Evolutionary conservation across 2,888 invertebrate genomes (phyloP).

Genomic region (Cerceris rybyensis): DNA sequence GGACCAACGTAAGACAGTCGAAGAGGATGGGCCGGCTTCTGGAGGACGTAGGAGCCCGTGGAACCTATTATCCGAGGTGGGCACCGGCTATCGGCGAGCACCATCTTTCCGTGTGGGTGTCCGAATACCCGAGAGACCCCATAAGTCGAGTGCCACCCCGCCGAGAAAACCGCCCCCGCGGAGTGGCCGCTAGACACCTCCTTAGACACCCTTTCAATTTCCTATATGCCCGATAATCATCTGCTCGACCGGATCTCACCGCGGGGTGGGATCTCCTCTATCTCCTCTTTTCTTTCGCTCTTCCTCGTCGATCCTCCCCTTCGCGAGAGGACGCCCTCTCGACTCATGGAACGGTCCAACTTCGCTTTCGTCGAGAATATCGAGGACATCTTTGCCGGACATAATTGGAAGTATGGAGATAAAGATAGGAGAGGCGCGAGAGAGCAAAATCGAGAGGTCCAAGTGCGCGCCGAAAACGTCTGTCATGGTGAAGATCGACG

Average conservation of each 20-base stretch:
- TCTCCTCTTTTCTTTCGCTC: constrained; percentile 21
- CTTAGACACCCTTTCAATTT: constrained; percentile 81
- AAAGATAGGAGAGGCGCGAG: constrained; percentile 16
- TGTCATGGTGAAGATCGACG: too few species aligned
- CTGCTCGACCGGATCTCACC: constrained; percentile 67
- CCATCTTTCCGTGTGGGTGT: constrained; percentile 76
- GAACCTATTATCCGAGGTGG: constrained; percentile 75
- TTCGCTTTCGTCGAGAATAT: constrained; percentile 26
- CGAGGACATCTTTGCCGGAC: constrained; percentile 47
- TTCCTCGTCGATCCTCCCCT: constrained; percentile 3
- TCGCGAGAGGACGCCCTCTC: constrained; percentile 9
- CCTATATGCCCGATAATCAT: constrained; percentile 79
- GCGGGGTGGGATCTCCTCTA: constrained; percentile 45
- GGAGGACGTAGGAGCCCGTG: constrained; percentile 54
- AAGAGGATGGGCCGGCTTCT: constrained; percentile 49
- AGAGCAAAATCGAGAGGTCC: constrained; percentile 15
- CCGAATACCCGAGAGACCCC: constrained; percentile 70
- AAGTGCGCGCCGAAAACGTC: too few species aligned
- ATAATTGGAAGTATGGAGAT: constrained; percentile 50
- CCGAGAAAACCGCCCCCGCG: constrained; percentile 74
- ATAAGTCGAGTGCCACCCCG: constrained; percentile 73
- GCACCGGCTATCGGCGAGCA: constrained; percentile 71
- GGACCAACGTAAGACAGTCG: constrained; percentile 29
- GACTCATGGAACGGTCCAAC: constrained; percentile 2
- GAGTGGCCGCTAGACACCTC: constrained; percentile 76